Conservation (phyloP, 1,140 invertebrate species). For the Orchestia grillus region DNA sequence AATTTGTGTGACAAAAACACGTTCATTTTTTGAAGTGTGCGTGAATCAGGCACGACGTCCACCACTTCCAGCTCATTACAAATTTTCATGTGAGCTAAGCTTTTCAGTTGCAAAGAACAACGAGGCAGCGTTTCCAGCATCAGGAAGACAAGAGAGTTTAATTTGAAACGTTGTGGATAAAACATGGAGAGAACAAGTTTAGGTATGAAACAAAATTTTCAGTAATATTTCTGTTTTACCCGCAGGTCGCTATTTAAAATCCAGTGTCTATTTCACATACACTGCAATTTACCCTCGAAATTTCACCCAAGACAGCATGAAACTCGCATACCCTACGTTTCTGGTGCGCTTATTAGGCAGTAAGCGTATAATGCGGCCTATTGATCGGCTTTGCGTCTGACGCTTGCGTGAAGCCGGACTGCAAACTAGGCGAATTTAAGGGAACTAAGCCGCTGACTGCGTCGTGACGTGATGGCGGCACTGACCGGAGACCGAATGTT, state of each 20-base stretch:
- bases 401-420: not conserved
- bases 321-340: not conserved
- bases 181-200: not conserved
- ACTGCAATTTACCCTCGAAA: not conserved
- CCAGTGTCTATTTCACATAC: not conserved
- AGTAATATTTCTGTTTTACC: not conserved
- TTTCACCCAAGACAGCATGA: not conserved
- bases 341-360: not conserved
- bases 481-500: no score
- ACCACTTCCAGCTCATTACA: not conserved
- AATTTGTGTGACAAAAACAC: no score
- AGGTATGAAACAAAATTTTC: not conserved
- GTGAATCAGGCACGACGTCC: no score
- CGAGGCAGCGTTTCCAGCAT: not conserved
- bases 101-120: not conserved
- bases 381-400: not conserved
- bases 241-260: not conserved
- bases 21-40: no score
- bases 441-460: no score
- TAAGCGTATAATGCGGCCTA: not conserved
- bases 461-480: no score
- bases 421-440: not conserved
- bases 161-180: not conserved
- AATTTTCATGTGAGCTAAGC: not conserved
- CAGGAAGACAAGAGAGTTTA: not conserved